Base-by-base conservation (phyloP, 1,140 invertebrate species). In the Calycopis cecrops region DNA sequence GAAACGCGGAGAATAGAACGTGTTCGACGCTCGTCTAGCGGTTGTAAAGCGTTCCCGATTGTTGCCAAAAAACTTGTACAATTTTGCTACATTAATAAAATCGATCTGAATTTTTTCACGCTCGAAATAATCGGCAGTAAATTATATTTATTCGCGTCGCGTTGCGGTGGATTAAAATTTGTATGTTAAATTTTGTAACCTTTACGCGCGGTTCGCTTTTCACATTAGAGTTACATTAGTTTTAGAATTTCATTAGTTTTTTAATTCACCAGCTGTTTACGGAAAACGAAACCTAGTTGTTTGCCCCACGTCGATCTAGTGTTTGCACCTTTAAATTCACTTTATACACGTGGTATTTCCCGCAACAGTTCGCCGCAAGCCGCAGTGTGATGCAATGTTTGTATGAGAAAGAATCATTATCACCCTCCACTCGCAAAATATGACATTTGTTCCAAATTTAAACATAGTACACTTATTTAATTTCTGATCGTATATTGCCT, bases 311-410 rank as follows among this genome's bases (percentile, higher is more conserved):
- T 63, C 49, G 62, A 40, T 18, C 67, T 57, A 67, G 73, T 76
- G 68, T 69, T 65, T 54, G 38, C 42, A 49, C 2, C 6, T 28
- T 28, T 28, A 28, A 28, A 28, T 28, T 28, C 21, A 28, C 6
- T 28, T 28, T 48, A 52, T 59, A 54, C 81, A 85, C 80, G 81
- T 84, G 81, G 77, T 85, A 64, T 66, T 77, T 78, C 70, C 71
- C 71, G 74, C 73, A 67, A 62, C 56, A 49, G 54, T 14, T 14
- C 10, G 14, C 9, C 21, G 18, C 60, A 60, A 63, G 52, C 66
- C 59, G 65, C 59, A 66, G 67, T 70, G 71, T 87, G 84, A 87
- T 84, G 84, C 80, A 85, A 87, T 83, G 68, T 82, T 79, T 76
- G 76, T 62, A 61, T 78, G 79, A 72, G 60, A 60, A 59, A 54